These are phyloP conservation scores for Bubo blakistoni DNA, from an alignment of 2,113 vertebrate genomes.

Conservation along the genomic window DNA sequence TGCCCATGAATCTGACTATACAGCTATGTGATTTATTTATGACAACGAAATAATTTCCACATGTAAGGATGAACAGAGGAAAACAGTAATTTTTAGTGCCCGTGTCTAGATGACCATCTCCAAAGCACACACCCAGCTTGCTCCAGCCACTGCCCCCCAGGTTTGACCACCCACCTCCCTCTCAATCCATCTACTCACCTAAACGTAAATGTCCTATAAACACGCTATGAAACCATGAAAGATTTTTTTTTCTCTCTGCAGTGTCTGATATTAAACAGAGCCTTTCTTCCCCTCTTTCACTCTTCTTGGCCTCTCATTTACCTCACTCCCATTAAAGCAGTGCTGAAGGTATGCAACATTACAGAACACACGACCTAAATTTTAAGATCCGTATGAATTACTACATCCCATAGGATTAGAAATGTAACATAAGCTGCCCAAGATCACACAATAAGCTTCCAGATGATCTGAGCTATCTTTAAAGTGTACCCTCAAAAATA, in stretches of 20 bases:
- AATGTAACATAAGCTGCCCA: neutral
- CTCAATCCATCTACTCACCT: neutral
- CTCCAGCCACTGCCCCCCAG: neutral
- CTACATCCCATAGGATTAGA: neutral
- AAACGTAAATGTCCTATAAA: neutral
- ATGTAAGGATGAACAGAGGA: neutral
- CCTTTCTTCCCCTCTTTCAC: neutral
- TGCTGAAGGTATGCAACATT: neutral
- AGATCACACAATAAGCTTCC: neutral
- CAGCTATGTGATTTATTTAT: neutral
- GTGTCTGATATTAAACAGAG: neutral
- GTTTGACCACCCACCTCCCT: neutral
- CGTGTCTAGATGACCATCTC: neutral
- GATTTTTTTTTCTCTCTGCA: neutral
- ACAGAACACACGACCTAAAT: neutral
- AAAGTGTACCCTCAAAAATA: neutral
- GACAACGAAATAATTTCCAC: neutral
- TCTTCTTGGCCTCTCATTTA: neutral
- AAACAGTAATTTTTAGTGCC: neutral
- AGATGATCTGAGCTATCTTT: neutral
- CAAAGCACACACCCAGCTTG: neutral
- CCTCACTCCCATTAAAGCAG: neutral
- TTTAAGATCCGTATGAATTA: neutral
- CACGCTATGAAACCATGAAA: fast-evolving
- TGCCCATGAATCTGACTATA: neutral